These are phyloP conservation scores for Tragelaphus imberbis DNA, from an alignment of 2,113 vertebrate genomes.

Conservation along the genomic window DNA sequence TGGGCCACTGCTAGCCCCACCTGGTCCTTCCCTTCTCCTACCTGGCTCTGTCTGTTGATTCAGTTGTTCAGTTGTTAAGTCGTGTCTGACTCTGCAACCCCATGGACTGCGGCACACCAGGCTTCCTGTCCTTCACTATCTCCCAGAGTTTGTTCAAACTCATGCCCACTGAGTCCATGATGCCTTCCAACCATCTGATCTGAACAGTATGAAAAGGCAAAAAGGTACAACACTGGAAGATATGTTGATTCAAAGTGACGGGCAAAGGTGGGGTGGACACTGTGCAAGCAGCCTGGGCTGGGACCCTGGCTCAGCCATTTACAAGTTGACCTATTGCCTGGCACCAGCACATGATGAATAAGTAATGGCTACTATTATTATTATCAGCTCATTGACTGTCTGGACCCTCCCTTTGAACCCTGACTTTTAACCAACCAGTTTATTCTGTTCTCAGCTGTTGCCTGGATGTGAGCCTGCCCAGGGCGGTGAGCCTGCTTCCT, in stretches of 20 bases:
- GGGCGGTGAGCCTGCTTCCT: background rate
- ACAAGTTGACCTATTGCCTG: background rate
- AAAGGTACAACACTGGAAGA: background rate
- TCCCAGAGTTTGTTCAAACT: background rate
- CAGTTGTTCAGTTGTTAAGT: background rate
- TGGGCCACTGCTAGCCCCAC: background rate
- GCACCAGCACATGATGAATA: rapidly evolving
- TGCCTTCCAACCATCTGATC: background rate
- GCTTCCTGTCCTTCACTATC: background rate
- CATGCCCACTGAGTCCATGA: background rate
- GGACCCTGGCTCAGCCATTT: background rate
- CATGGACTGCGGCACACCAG: background rate
- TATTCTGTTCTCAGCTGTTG: background rate
- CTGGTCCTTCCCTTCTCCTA: background rate
- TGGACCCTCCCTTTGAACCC: background rate
- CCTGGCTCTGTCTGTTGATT: background rate
- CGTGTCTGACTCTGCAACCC: background rate
- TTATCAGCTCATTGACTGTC: background rate
- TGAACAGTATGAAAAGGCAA: background rate
- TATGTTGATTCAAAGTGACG: background rate
- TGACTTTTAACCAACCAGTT: background rate
- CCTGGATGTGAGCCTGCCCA: rapidly evolving
- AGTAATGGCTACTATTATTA: background rate
- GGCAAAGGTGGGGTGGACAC: rapidly evolving
- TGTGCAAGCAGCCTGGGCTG: background rate